Evolutionary conservation across 2,113 vertebrate species (phyloP).

Genomic region (Proteles cristata): DNA sequence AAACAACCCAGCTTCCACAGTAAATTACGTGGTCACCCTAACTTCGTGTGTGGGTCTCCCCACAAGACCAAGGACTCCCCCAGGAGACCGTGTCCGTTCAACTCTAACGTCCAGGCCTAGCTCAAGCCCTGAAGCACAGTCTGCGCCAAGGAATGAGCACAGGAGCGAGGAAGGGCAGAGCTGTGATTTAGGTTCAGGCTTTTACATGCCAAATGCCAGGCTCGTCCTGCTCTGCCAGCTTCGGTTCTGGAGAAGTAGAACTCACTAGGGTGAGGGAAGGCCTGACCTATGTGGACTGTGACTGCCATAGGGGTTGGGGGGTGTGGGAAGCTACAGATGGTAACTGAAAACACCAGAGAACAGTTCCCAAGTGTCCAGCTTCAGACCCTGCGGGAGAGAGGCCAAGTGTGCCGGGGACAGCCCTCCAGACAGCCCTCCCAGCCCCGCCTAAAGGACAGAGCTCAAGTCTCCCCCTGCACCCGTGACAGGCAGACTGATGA

Average conservation of each 20-base stretch:
- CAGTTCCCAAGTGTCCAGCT: background rate
- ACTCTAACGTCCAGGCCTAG: background rate
- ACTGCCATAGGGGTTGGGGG: background rate
- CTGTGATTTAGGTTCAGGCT: background rate
- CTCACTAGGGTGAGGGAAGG: background rate
- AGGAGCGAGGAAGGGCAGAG: background rate
- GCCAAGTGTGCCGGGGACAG: too few relatives aligned
- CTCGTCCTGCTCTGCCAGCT: background rate
- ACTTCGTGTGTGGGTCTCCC: too few relatives aligned
- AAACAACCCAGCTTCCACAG: background rate
- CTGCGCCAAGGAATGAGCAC: background rate
- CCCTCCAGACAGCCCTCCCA: background rate
- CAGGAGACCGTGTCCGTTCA: background rate
- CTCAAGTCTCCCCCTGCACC: background rate
- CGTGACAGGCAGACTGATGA: background rate
- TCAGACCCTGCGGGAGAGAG: background rate
- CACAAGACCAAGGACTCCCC: background rate
- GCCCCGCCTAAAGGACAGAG: background rate
- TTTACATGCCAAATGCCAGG: background rate
- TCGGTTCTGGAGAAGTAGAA: background rate
- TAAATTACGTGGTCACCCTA: background rate
- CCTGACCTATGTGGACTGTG: background rate
- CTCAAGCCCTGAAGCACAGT: background rate
- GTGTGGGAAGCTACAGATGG: rapidly evolving
- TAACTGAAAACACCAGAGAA: background rate